phyloP scores from a whole-genome alignment of 2,797 vertebrate species.

The Orientallactaga sibirica region DNA sequence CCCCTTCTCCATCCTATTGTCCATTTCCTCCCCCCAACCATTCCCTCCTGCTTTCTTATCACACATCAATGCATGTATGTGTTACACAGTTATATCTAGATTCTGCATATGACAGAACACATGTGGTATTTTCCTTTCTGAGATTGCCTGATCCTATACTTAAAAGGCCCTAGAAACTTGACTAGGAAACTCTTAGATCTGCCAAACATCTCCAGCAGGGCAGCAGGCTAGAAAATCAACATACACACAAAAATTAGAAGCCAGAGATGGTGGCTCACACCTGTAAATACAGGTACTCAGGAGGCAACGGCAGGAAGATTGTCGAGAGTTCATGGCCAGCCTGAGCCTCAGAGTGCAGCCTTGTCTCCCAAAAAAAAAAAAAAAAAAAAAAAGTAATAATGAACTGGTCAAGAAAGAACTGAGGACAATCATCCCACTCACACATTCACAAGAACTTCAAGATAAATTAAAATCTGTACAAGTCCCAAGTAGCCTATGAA shows the following conservation, averaged over 20 bases:
- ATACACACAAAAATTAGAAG: background rate
- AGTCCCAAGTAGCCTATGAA: background rate
- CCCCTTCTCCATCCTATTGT: background rate
- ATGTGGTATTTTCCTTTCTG: background rate
- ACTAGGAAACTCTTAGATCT: background rate
- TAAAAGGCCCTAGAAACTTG: background rate
- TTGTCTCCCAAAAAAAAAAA: background rate
- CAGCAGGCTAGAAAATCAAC: background rate
- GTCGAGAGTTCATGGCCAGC: background rate
- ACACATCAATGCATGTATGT: background rate
- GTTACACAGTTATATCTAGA: background rate
- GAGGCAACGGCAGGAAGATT: background rate
- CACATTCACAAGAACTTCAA: background rate
- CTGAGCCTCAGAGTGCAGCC: background rate
- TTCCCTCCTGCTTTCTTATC: background rate
- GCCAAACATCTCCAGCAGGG: background rate
- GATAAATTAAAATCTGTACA: background rate
- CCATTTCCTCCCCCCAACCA: background rate
- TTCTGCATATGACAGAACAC: background rate
- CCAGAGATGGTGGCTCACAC: no score
- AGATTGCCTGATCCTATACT: background rate
- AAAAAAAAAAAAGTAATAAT: background rate
- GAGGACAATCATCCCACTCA: rapidly evolving
- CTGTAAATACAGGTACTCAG: background rate
- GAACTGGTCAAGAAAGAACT: background rate